Evolutionary conservation across 2,797 vertebrate species (phyloP), one percentile per base, ranked within the genome.

Genomic region (Rhynchonycteris naso): DNA sequence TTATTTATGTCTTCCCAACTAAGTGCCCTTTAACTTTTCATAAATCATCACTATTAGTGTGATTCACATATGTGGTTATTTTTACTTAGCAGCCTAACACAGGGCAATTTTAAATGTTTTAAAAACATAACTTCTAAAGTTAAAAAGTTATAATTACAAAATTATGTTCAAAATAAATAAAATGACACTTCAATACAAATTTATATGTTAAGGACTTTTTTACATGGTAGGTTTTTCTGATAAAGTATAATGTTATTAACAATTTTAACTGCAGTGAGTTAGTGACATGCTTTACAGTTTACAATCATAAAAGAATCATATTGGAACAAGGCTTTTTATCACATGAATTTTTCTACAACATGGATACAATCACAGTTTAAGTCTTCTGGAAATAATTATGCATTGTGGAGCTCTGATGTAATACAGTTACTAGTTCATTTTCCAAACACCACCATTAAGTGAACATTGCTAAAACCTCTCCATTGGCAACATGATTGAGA

Each of bases 151-250:
- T 50, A 90, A 89, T 82, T 94, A 50, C 47, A 86, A 90, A 81
- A 91, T 56, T 94, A 63, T 61, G 22, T 90, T 93, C 71, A n/a
- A 95, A 95, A 95, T 94, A 91, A 89, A 50, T 82, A 94, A 94
- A 84, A 28, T 72, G 69, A 74, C 50, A 96, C 52, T 83, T 94
- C 22, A 72, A 75, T 71, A 68, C 28, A 92, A 92, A 80, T 90
- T 92, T 13, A 93, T 79, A 82, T 79, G 5, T 63, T 88, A 92
- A 88, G 56, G 35, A 71, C 16, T 85, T 94, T 92, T 92, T 56
- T 56, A 65, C 93, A 93, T 87, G 69, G 61, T 58, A 91, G 54
- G 8, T 11, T 90, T 95, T 35, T 92, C 26, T 93, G 72, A 72
- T 74, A 92, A 94, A 89, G n/a, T 61, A 58, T 84, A 19, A 88